Percentiles rank a stretch among this genome's conserved stretches.
These are phyloP conservation scores for Apis dorsata DNA, from an alignment of 1,140 invertebrate genomes.

Conservation along the genomic window DNA sequence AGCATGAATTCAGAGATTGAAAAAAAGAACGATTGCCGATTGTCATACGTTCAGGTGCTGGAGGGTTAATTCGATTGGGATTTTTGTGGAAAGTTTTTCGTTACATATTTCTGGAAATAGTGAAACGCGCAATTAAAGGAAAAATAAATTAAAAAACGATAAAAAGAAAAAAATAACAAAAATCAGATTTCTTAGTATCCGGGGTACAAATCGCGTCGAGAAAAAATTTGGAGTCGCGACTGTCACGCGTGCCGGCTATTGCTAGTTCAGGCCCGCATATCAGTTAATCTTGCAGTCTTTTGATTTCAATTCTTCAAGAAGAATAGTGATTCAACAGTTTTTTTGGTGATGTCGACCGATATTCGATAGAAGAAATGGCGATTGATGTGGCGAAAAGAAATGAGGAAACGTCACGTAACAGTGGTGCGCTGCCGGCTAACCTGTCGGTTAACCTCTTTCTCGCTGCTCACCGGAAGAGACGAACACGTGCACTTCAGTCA, in stretches of 20 bases:
- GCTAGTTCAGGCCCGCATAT: constrained; percentile 22
- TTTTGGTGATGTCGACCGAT: constrained; percentile 26
- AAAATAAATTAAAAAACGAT: neutral
- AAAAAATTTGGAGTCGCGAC: constrained; percentile 32
- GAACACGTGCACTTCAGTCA: constrained; percentile 58
- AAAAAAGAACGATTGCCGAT: neutral
- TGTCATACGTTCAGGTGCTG: neutral
- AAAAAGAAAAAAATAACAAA: neutral
- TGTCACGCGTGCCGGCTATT: constrained; percentile 39
- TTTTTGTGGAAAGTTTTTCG: constrained; percentile 13
- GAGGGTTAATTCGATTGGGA: neutral
- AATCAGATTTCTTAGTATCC: neutral
- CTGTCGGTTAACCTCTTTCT: constrained; percentile 52
- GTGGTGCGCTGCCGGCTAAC: constrained; percentile 44
- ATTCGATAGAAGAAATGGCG: neutral
- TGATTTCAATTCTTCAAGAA: neutral
- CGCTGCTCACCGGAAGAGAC: constrained; percentile 41
- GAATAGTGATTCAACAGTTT: constrained; percentile 34
- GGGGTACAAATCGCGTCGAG: constrained; percentile 27
- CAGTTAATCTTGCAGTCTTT: constrained; percentile 6
- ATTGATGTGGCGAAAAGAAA: constrained; percentile 26
- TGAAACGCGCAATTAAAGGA: constrained; percentile 4
- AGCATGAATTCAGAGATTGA: neutral
- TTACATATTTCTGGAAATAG: constrained; percentile 16
- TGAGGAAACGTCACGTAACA: constrained; percentile 34